phyloP scores from a whole-genome alignment of 2,888 invertebrate species.

The Nycteola revayana region DNA sequence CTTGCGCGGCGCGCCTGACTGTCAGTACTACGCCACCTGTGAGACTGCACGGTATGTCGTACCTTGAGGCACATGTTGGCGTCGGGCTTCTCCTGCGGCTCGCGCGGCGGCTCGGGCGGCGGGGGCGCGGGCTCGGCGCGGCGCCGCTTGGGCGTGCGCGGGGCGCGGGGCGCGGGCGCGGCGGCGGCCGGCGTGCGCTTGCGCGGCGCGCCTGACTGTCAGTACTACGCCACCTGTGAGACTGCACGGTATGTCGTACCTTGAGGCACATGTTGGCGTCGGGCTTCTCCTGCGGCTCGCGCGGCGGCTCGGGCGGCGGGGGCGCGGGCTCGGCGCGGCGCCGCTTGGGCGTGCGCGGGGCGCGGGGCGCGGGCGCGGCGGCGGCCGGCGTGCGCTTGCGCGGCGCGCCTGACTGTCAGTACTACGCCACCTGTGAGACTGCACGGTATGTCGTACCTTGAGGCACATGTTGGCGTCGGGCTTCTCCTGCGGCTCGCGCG shows the following conservation, averaged over 20 bases:
- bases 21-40: too few species aligned
- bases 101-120: slow-evolving; percentile 79
- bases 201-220: slow-evolving; percentile 19
- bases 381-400: slow-evolving; percentile 40
- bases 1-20: slow-evolving; percentile 21
- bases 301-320: slow-evolving; percentile 75
- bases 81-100: slow-evolving; percentile 89
- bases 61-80: slow-evolving; percentile 92
- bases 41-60: too few species aligned
- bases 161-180: slow-evolving; percentile 57
- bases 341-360: slow-evolving; percentile 55
- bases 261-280: slow-evolving; percentile 93
- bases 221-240: slow-evolving; percentile 53
- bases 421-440: slow-evolving; percentile 47
- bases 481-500: slow-evolving; percentile 87
- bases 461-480: slow-evolving; percentile 93
- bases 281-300: slow-evolving; percentile 88
- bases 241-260: slow-evolving; percentile 55
- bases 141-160: slow-evolving; percentile 53
- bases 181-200: too few species aligned
- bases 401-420: slow-evolving; percentile 18
- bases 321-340: slow-evolving; percentile 69
- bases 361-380: slow-evolving; percentile 49
- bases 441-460: slow-evolving; percentile 73
- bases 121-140: slow-evolving; percentile 71